Conservation (phyloP, 2,113 vertebrate species). For the Arizona elegans region DNA sequence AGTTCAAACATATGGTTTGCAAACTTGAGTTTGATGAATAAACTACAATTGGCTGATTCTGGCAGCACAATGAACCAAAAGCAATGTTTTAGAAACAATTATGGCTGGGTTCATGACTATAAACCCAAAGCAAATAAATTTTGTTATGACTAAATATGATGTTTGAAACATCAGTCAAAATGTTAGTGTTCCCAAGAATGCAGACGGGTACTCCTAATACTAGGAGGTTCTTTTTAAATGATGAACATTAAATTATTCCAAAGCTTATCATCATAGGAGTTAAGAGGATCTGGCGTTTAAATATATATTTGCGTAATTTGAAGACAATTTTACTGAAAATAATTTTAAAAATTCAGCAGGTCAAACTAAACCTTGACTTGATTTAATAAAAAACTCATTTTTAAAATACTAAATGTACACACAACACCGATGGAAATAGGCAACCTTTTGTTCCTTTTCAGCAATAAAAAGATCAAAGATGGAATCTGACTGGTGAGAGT, state of each 20-base stretch:
- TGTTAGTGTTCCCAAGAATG: background rate
- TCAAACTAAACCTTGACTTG: background rate
- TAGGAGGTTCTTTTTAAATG: background rate
- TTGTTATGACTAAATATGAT: too few relatives aligned
- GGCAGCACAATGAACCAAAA: background rate
- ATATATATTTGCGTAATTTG: background rate
- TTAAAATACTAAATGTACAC: background rate
- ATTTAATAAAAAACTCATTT: background rate
- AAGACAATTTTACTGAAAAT: background rate
- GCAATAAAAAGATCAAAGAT: background rate
- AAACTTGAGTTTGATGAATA: background rate
- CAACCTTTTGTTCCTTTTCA: background rate
- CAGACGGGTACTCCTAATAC: background rate
- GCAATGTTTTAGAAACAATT: background rate
- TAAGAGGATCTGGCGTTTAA: background rate
- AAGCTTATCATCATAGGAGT: background rate
- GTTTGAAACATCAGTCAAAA: background rate
- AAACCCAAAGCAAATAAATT: background rate
- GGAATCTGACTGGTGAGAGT: background rate
- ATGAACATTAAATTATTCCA: background rate
- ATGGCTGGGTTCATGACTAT: background rate
- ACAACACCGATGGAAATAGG: background rate
- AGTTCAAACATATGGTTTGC: background rate
- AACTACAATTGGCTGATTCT: background rate
- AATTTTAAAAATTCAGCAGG: background rate